Conservation (phyloP, 2,888 invertebrate genomes). For the Argyresthia albistria region DNA sequence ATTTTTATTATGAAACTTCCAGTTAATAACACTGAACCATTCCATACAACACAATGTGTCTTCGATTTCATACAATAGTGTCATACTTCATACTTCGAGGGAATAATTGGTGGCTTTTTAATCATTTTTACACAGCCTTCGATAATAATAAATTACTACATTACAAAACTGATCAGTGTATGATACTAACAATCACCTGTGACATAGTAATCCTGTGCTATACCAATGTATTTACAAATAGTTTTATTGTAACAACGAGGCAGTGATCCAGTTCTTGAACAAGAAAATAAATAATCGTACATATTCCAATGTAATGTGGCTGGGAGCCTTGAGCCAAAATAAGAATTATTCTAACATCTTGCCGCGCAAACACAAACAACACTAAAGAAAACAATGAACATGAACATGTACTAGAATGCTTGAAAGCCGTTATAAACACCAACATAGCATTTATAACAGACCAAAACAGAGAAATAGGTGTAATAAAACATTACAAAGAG, state of each 20-base stretch:
- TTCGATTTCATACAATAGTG: slow-evolving; percentile 59
- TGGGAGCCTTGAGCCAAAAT: no score
- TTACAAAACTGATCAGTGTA: slow-evolving; percentile 64
- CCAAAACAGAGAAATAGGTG: no score
- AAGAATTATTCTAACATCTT: no score
- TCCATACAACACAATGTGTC: slow-evolving; percentile 61
- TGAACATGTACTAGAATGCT: no score
- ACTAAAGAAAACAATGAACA: no score
- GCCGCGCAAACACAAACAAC: no score
- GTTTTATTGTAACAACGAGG: slow-evolving; percentile 27
- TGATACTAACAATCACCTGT: slow-evolving; percentile 40
- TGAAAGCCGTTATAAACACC: no score
- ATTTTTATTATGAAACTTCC: slow-evolving; percentile 69
- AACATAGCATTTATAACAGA: no score
- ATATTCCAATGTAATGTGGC: no score
- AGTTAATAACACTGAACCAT: slow-evolving; percentile 69
- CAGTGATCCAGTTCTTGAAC: slow-evolving; percentile 35
- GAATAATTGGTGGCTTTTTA: slow-evolving; percentile 52
- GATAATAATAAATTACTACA: slow-evolving; percentile 63
- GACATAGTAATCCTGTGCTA: slow-evolving; percentile 23
- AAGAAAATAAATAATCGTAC: no score
- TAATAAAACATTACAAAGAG: no score
- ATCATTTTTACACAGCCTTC: slow-evolving; percentile 68
- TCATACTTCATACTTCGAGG: slow-evolving; percentile 31
- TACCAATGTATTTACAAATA: slow-evolving; percentile 65